Conservation (phyloP, 2,113 vertebrate genomes). For the Ranitomeya imitator region DNA sequence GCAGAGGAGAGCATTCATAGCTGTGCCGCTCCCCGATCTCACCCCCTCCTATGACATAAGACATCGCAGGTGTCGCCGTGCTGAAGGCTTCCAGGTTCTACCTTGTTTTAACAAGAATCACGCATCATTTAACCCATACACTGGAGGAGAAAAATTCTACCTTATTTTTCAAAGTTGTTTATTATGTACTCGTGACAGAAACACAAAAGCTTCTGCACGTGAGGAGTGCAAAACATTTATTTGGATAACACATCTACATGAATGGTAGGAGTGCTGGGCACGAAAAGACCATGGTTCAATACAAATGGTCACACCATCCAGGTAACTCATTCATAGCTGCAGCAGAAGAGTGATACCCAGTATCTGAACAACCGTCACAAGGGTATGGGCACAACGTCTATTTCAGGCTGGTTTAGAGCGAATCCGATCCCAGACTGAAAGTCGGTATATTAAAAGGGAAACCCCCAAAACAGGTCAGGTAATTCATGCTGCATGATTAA, state of each 20-base stretch:
- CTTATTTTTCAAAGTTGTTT: neutral
- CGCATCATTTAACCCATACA: constrained; percentile 15
- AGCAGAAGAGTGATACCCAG: neutral
- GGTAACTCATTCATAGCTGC: neutral
- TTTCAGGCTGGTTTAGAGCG: too few relatives aligned
- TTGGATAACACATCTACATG: neutral
- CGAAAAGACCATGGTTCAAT: neutral
- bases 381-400: too few relatives aligned
- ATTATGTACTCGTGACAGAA: neutral
- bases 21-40: neutral
- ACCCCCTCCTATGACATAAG: neutral
- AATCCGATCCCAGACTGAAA: too few relatives aligned
- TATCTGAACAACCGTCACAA: neutral
- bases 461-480: too few relatives aligned
- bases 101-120: constrained; percentile 14
- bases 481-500: too few relatives aligned
- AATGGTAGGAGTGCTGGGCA: neutral
- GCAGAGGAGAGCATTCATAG: neutral
- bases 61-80: neutral
- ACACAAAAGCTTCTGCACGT: neutral
- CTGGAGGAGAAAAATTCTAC: neutral
- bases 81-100: neutral
- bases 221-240: neutral
- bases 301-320: neutral
- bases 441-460: too few relatives aligned